Base-by-base conservation (phyloP, 2,888 invertebrate species). In the Tachina fera region DNA sequence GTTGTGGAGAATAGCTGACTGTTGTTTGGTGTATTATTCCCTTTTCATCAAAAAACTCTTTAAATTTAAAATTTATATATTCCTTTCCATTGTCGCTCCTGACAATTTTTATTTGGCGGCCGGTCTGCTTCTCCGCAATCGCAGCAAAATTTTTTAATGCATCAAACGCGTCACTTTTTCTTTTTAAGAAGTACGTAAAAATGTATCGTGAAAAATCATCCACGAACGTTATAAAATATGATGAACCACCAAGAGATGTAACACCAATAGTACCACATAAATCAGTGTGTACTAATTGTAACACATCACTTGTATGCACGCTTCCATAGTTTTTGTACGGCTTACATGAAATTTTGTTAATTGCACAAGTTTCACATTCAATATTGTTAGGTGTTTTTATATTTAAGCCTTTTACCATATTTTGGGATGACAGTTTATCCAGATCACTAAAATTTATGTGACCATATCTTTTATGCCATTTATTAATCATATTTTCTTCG, bases 281-380 rank as follows among this genome's bases (percentile, higher is more conserved):
- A 31, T 31, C 31, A 2, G 31, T 31, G 31, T 31, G 31, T 31
- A 31, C 4, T 31, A 31, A 4, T 31, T 31, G 31, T 31, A 31
- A 16, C 9, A 16, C 16, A 9, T 6, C 8, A 19, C 4, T 53
- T 53, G 16, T 10, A 1, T 53, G 53, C 9, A 53, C 53, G 10
- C 8, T 53, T 16, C 53, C 53, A 53, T 53, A 49, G n/a, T 49
- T 49, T 49, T 49, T 49, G 49, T 49, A 49, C 49, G n/a, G 49
- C 14, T 49, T 49, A 14, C 14, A 49, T 4, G 49, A 49, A 49
- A 49, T 49, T 49, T 49, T 49, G 49, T 49, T 49, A 1, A 49
- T n/a, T 1, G 49, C 49, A 49, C 49, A 49, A 49, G 14, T 49
- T 49, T 49, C 49, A 49, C 49, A 49, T 14, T 49, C 49, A 49